Evolutionary conservation across 2,113 vertebrate genomes (phyloP).

Genomic region (Sinocyclocheilus grahami): DNA sequence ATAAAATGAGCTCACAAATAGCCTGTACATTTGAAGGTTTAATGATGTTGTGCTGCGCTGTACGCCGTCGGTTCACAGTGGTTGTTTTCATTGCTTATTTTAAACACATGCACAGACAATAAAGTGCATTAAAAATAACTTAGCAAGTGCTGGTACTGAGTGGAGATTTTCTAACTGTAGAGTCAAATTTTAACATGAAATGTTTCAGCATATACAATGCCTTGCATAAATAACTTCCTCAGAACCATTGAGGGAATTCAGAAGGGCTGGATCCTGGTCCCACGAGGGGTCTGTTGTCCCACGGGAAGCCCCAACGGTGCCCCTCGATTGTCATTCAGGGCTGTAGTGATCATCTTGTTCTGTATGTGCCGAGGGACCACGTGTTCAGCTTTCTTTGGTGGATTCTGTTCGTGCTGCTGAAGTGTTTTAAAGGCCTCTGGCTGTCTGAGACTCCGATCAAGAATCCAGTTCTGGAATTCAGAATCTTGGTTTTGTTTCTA

Average conservation of each 20-base stretch:
- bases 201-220: background rate
- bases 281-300: background rate
- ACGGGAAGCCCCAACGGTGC: background rate
- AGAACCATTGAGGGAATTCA: background rate
- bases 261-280: background rate
- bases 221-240: background rate
- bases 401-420: background rate
- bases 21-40: background rate
- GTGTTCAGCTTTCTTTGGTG: background rate
- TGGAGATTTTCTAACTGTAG: background rate
- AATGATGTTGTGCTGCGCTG: background rate
- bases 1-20: background rate
- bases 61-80: background rate
- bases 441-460: background rate
- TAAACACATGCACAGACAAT: too few species aligned
- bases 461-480: background rate
- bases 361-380: background rate
- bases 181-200: background rate
- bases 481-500: too few species aligned
- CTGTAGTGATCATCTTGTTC: background rate
- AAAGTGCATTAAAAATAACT: background rate
- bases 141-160: background rate
- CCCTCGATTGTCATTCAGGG: background rate
- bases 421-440: background rate
- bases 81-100: slow-evolving; percentile 15